Evolutionary conservation across 2,888 invertebrate species (phyloP), one percentile per base, ranked within the genome.

Genomic region (Xestia rhomboidea): DNA sequence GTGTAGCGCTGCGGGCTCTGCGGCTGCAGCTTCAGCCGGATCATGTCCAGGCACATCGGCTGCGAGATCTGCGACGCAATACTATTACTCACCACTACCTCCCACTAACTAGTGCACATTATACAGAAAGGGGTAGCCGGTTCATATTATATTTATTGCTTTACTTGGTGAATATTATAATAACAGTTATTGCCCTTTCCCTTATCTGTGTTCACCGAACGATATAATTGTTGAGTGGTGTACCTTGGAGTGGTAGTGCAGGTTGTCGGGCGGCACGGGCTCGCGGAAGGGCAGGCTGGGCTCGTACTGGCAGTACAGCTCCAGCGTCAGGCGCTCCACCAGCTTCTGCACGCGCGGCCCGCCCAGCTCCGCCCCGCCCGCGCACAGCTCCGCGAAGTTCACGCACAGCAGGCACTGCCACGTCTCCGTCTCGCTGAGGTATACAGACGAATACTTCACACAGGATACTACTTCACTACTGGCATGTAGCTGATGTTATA

Each of bases 381-480:
- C 94, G 88, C 73, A 93, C 79, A 60, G 96, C 90, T 98, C 98
- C 79, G 98, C 97, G 91, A 98, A 98, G 95, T 98, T 98, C 88
- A 98, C 98, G 97, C 99, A 99, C 89, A 99, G 96, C 92, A 99
- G 97, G 95, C 99, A 99, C 93, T 98, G 98, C 99, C 99, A 99
- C 73, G 98, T 98, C 94, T 99, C 99, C 89, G 97, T 98, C 95
- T 98, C 99, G 89, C 98, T 98, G 94, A 64, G 91, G 54, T 11
- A 4, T 11, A 11, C 41, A 41, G 13, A 11, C 11, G 54, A 13
- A 30, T 21, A 60, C 21, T 60, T 30, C 30, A 8, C n/a, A 13
- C 54, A 4, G n/a, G 5, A n/a, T 11, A n/a, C 1, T 15, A 57
- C 24, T 13, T 34, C 24, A 3, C 11, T 10, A 41, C 41, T 10